Percentiles rank a stretch among this genome's conserved stretches.
phyloP scores from a whole-genome alignment of 2,113 vertebrate genomes.

The Petrocephalus zakoni region DNA sequence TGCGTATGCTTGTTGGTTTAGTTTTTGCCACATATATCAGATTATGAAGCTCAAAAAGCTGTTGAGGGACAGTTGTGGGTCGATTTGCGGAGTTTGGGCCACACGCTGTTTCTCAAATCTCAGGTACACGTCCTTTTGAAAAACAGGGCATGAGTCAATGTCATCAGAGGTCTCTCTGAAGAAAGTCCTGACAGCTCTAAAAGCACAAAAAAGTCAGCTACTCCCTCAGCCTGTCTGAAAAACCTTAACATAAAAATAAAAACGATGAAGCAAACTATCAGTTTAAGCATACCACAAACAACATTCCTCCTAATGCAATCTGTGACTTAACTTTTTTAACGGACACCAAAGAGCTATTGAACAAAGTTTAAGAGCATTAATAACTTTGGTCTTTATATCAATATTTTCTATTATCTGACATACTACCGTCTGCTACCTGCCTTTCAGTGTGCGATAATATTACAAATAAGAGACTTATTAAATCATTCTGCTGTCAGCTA shows the following conservation, averaged over 20 bases:
- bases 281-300: neutral
- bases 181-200: neutral
- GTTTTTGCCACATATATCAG: too few relatives aligned
- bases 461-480: neutral
- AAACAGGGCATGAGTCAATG: neutral
- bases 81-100: neutral
- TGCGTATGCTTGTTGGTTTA: neutral
- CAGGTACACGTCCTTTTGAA: neutral
- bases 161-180: neutral
- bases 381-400: neutral
- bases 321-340: neutral
- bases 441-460: neutral
- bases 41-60: too few relatives aligned
- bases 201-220: neutral
- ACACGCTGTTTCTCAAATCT: neutral
- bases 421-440: neutral
- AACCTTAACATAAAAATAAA: neutral
- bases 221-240: neutral
- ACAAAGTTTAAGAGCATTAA: conserved; percentile 3
- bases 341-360: neutral
- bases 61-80: neutral
- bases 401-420: neutral
- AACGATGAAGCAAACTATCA: neutral
- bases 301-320: neutral
- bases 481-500: neutral